phyloP scores from a whole-genome alignment of 2,797 vertebrate species.

The Nyctibius grandis region DNA sequence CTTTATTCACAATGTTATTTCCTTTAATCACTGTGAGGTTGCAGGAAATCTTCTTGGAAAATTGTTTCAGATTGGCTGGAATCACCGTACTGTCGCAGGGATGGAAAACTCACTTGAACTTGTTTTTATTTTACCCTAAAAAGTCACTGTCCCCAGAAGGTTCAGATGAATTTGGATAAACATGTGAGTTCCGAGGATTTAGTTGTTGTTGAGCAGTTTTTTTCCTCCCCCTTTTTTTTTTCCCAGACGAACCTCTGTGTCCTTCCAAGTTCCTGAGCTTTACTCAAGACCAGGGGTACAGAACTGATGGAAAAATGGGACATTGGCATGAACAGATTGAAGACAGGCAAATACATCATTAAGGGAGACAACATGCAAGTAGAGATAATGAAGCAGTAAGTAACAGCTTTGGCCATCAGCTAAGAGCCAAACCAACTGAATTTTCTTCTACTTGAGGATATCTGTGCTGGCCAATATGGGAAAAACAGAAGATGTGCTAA shows the following conservation, averaged over 20 bases:
- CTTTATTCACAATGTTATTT: slow-evolving; percentile 65
- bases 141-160: slow-evolving; percentile 62
- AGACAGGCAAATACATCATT: slow-evolving; percentile 24
- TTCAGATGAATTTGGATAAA: slow-evolving; percentile 61
- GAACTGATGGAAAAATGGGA: slow-evolving; percentile 2
- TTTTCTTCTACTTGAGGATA: not conserved
- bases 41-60: slow-evolving; percentile 70
- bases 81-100: slow-evolving; percentile 18
- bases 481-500: not conserved
- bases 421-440: not conserved
- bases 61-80: slow-evolving; percentile 64
- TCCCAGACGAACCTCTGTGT: not conserved
- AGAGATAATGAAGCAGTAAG: not conserved
- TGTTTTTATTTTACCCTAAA: slow-evolving; percentile 65
- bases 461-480: not conserved
- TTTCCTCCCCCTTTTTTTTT: not conserved
- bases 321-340: slow-evolving; percentile 12
- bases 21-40: slow-evolving; percentile 66
- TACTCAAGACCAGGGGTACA: not conserved
- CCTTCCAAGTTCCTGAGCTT: slow-evolving; percentile 46
- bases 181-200: slow-evolving; percentile 54
- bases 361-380: not conserved
- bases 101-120: slow-evolving; percentile 70
- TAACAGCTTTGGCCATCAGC: not conserved
- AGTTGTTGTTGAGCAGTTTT: slow-evolving; percentile 1